phyloP scores from a whole-genome alignment of 2,888 invertebrate genomes.

The Nephrotoma guestfalica region DNA sequence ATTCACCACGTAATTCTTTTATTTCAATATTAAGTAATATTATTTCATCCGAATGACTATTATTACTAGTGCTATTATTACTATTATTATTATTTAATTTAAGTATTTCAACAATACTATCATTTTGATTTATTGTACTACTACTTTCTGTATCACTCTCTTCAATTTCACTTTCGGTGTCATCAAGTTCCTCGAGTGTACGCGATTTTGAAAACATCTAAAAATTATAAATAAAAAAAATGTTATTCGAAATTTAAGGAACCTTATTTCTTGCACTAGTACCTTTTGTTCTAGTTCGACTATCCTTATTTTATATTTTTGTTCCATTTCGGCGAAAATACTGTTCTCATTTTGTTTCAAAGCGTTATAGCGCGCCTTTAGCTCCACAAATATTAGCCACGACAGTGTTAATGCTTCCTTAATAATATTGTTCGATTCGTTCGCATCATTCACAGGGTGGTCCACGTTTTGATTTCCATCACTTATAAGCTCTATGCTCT shows the following conservation, averaged over 20 bases:
- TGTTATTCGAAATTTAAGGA: background rate
- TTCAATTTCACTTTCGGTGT: background rate
- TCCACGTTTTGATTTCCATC: conserved; percentile 15
- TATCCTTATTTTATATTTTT: background rate
- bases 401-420: background rate
- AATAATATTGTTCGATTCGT: conserved; percentile 3
- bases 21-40: background rate
- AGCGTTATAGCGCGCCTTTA: background rate
- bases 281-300: background rate
- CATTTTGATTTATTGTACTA: background rate
- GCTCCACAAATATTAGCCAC: background rate
- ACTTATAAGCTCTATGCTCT: conserved; percentile 4
- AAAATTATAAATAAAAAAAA: background rate
- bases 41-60: background rate
- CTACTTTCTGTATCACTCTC: background rate
- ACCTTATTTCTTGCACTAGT: background rate
- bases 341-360: background rate
- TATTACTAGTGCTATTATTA: background rate
- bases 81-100: background rate
- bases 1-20: background rate
- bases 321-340: background rate
- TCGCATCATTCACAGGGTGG: background rate
- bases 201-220: background rate
- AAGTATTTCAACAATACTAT: background rate
- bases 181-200: background rate